phyloP scores from a whole-genome alignment of 2,888 invertebrate genomes.

The Macroteleia sp. region DNA sequence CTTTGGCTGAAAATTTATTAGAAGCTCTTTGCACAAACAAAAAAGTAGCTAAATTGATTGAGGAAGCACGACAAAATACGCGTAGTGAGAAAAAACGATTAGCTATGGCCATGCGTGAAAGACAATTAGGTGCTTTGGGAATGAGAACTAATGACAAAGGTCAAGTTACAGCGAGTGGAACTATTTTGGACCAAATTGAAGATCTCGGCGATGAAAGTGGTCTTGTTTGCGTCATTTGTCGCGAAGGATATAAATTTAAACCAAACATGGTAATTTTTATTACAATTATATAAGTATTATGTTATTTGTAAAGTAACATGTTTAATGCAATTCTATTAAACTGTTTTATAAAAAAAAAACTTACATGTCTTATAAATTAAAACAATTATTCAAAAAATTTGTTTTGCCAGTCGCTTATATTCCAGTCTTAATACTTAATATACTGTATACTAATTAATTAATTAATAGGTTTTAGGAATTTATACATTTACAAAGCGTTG shows the following conservation, averaged over 20 bases:
- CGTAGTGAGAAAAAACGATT: constrained; percentile 97
- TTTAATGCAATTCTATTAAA: too few relatives aligned
- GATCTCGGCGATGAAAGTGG: constrained; percentile 98
- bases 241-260: constrained; percentile 98
- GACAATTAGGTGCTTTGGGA: constrained; percentile 96
- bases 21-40: constrained; percentile 92
- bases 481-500: constrained; percentile 98
- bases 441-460: background rate
- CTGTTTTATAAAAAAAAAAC: too few relatives aligned
- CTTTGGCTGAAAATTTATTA: constrained; percentile 97
- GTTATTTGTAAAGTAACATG: too few relatives aligned
- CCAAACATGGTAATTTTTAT: constrained; percentile 89
- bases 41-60: constrained; percentile 92
- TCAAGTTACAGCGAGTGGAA: constrained; percentile 96
- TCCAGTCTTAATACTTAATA: too few relatives aligned
- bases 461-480: constrained; percentile 92
- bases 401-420: too few relatives aligned
- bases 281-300: too few relatives aligned
- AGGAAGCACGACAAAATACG: constrained; percentile 96
- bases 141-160: constrained; percentile 99
- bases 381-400: too few relatives aligned
- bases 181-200: constrained; percentile 96
- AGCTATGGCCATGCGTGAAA: constrained; percentile 99
- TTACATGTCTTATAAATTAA: too few relatives aligned
- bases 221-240: constrained; percentile 97